Base-by-base conservation (phyloP, 1,140 invertebrate genomes). In the Campoletis sonorensis region DNA sequence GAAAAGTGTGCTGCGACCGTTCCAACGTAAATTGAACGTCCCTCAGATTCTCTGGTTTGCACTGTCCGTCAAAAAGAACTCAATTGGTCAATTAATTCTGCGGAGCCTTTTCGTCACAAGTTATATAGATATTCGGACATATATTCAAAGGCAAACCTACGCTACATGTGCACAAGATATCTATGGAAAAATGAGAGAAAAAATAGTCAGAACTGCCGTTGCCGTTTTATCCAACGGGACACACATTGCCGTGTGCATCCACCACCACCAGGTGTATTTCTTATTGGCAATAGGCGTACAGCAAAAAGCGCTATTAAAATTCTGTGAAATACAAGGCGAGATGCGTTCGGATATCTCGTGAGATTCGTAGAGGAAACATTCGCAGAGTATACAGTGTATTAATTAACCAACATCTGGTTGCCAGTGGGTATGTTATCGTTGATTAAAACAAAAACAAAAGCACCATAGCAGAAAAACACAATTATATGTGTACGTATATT, bases 1-100 rank as follows among this genome's bases (percentile, higher is more conserved):
- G 18, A 18, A 10, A 5, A 58, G 16, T 58, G 18, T 23, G 16
- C 18, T 7, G 76, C 37, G 40, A 45, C 13, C 15, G 76, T n/a
- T 67, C 27, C 23, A 26, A 40, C 40, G 37, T 45, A 37, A 72
- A 16, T 45, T 26, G 58, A 77, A 54, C 30, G 75, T 5, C 45
- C 51, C 30, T 37, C 45, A 33, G 75, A 23, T 4, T 26, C 37
- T 10, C 23, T 45, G 18, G 33, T 72, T 27, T 72, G 33, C 45
- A 16, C 30, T 33, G 45, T 40, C 70, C 70, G 37, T 33, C 30
- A 45, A 21, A 30, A n/a, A 45, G 49, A 58, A 18, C 33, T 40
- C 75, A 49, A 77, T 78, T 78, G 76, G 8, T 51, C 76, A 78
- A 78, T 78, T 78, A 78, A 78, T 78, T 49, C 71, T 23, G 71